phyloP scores from a whole-genome alignment of 2,113 vertebrate species.

The Sturnus vulgaris region DNA sequence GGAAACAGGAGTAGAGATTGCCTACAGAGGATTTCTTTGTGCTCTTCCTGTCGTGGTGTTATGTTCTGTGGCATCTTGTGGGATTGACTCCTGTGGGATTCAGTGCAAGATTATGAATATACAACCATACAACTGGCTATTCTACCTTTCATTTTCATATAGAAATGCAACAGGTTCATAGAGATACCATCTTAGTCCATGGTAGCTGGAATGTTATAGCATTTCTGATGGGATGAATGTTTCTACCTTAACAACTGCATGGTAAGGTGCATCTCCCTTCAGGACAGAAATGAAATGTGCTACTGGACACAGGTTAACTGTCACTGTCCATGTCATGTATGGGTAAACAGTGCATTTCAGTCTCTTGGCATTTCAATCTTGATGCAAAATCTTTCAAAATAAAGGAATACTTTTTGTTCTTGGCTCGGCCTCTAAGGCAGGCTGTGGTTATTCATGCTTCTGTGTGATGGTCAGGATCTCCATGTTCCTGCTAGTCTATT shows the following conservation, averaged over 20 bases:
- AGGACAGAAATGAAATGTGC: not conserved
- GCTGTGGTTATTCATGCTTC: not conserved
- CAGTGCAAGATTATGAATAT: not conserved
- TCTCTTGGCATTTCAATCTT: not conserved
- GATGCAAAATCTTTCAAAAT: not conserved
- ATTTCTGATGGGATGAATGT: not conserved
- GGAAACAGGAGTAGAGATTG: not conserved
- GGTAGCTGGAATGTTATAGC: not conserved
- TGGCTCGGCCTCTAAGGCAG: not conserved
- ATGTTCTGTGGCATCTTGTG: not conserved
- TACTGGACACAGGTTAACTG: not conserved
- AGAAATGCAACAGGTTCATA: not conserved
- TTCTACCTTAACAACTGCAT: not conserved
- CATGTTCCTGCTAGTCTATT: not conserved
- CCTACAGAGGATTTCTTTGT: not conserved
- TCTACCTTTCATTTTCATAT: not conserved
- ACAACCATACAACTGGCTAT: not conserved
- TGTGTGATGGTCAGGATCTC: not conserved
- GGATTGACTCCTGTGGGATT: not conserved
- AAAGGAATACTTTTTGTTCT: not conserved
- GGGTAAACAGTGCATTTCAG: not conserved
- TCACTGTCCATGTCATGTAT: not conserved
- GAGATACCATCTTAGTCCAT: not conserved
- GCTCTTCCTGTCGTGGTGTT: accelerated
- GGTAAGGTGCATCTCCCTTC: not conserved